These are phyloP conservation scores for Prorops nasuta DNA, from an alignment of 1,140 invertebrate species.

Conservation along the genomic window DNA sequence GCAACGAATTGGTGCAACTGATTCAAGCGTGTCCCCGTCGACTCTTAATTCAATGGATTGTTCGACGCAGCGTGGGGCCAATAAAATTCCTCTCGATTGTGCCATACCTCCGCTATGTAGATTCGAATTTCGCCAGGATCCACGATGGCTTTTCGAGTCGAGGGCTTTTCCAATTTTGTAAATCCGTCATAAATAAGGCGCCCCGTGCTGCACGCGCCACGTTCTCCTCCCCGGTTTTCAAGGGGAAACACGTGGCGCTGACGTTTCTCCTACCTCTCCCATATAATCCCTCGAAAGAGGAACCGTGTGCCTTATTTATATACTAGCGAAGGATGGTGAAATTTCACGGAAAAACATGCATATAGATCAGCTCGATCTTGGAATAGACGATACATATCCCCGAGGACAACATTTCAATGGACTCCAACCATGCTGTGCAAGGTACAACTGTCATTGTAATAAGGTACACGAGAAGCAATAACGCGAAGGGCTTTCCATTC, in stretches of 20 bases:
- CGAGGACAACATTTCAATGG: no score
- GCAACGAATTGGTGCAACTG: neutral
- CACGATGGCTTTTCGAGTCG: no score
- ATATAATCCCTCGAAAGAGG: conserved; percentile 2
- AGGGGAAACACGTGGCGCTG: neutral
- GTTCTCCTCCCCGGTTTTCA: neutral
- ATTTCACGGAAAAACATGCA: neutral
- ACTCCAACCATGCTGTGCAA: no score
- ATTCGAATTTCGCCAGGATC: neutral
- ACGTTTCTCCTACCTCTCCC: no score
- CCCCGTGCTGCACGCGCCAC: conserved; percentile 1
- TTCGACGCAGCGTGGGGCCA: no score
- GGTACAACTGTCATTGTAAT: no score
- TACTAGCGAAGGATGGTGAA: neutral
- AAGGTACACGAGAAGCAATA: no score
- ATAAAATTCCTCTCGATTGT: no score
- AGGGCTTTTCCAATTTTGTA: conserved; percentile 21
- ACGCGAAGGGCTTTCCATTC: no score
- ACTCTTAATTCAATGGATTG: neutral
- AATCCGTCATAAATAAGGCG: conserved; percentile 16
- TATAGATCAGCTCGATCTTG: neutral
- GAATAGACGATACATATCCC: no score
- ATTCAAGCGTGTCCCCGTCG: neutral
- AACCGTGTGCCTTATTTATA: conserved; percentile 2
- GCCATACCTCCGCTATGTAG: neutral